Evolutionary conservation across 2,888 invertebrate species (phyloP), one percentile per base, ranked within the genome.

Genomic region (Amphipyra tragopoginis): DNA sequence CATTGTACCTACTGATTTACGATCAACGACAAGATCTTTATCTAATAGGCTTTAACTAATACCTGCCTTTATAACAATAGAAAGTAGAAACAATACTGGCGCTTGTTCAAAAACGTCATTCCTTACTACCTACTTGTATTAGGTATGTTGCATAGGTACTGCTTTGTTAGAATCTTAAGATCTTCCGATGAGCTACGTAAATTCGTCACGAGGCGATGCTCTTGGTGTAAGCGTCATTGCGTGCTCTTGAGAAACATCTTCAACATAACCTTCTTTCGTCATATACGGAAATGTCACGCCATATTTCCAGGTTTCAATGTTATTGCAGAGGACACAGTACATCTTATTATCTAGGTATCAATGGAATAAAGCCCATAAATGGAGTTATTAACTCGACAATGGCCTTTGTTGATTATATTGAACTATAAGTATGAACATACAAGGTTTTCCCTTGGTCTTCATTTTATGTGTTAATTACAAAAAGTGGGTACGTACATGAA

Each of bases 211-310:
- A 54, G 34, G 10, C 36, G 40, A 15, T 33, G 39, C 4, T 53
- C n/a, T 50, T 14, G 14, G 13, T 10, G 15, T 36, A 9, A 9
- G 9, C 9, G 14, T 15, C 42, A 15, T 15, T 3, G 42, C 52
- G 47, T 60, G 51, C n/a, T 66, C 26, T 11, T n/a, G 26, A 40
- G 15, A 48, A 45, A 68, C 36, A 13, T 45, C 52, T 61, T 38
- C 52, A 55, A 52, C 50, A 39, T 36, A 29, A 29, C 42, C 53
- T 56, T 36, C n/a, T 44, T 52, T 45, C 59, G 54, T 73, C 50
- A 67, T 10, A 61, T 29, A 57, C 40, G 72, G 67, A 75, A 76
- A 66, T 58, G 13, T 53, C 29, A 71, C 39, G 43, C 29, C 45
- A 63, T 40, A 45, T 21, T 40, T 48, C 40, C 13, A 53, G 34